These are phyloP conservation scores for Neoarius graeffei DNA, from an alignment of 2,113 vertebrate genomes.

Conservation along the genomic window DNA sequence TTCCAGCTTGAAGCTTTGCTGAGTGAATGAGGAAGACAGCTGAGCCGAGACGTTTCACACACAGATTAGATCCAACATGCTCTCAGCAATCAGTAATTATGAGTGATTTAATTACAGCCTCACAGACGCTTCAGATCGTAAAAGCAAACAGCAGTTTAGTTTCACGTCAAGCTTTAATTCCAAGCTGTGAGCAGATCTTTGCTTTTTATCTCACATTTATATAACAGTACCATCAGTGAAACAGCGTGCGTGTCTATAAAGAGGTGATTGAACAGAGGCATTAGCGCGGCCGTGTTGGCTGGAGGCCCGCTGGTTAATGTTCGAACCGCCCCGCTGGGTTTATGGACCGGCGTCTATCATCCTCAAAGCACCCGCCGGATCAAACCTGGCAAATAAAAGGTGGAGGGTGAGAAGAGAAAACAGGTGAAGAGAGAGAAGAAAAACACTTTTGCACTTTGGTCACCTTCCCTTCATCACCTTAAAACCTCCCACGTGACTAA, in stretches of 20 bases:
- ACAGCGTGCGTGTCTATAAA: background rate
- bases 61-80: slow-evolving; percentile 23
- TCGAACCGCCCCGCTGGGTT: slow-evolving; percentile 71
- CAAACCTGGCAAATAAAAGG: slow-evolving; percentile 67
- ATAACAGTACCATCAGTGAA: background rate
- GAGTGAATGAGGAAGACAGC: background rate
- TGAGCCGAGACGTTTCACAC: slow-evolving; percentile 11
- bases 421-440: slow-evolving; percentile 53
- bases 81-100: slow-evolving; percentile 32
- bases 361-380: slow-evolving; percentile 77
- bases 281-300: slow-evolving; percentile 22
- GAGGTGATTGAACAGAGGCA: background rate
- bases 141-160: background rate
- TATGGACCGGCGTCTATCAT: slow-evolving; percentile 77
- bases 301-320: slow-evolving; percentile 81
- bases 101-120: slow-evolving; percentile 29
- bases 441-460: slow-evolving; percentile 41
- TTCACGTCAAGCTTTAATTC: background rate
- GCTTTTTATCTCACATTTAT: background rate
- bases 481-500: background rate
- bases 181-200: background rate
- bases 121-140: background rate
- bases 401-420: slow-evolving; percentile 69
- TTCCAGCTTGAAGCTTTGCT: background rate
- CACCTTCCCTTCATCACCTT: slow-evolving; percentile 1